Conservation (phyloP, 2,888 invertebrate species). For the Leptinotarsa rubiginosa region DNA sequence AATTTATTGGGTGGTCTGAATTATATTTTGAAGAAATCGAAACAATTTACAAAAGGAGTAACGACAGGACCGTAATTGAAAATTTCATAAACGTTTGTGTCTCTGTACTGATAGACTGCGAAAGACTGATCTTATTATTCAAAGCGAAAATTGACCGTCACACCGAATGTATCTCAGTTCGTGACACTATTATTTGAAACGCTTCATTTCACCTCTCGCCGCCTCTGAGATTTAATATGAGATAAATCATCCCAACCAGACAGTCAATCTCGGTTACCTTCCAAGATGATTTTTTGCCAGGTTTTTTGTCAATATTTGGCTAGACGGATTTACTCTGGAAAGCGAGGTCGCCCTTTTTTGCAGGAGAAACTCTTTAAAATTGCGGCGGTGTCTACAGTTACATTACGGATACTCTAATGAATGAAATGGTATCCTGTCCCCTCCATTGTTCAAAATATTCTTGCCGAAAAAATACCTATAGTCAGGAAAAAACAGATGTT, state of each 20-base stretch:
- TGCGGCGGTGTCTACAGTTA: not conserved
- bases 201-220: not conserved
- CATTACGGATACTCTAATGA: not conserved
- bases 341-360: slow-evolving; percentile 10
- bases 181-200: not conserved
- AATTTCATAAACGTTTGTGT: no score
- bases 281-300: slow-evolving; percentile 28
- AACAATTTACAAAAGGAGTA: no score
- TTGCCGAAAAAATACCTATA: no score
- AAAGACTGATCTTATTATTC: no score
- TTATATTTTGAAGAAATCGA: no score
- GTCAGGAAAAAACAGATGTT: no score
- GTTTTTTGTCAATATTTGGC: slow-evolving; percentile 34
- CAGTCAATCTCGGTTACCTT: slow-evolving; percentile 9
- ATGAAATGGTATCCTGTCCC: not conserved
- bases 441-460: no score
- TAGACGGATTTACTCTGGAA: slow-evolving; percentile 34
- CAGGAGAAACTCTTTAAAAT: not conserved
- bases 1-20: no score
- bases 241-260: slow-evolving; percentile 16
- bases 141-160: no score
- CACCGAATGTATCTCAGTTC: not conserved
- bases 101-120: no score
- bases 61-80: no score
- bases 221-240: not conserved